These are phyloP conservation scores for Macroramphosus scolopax DNA, from an alignment of 2,797 vertebrate genomes.

Conservation along the genomic window DNA sequence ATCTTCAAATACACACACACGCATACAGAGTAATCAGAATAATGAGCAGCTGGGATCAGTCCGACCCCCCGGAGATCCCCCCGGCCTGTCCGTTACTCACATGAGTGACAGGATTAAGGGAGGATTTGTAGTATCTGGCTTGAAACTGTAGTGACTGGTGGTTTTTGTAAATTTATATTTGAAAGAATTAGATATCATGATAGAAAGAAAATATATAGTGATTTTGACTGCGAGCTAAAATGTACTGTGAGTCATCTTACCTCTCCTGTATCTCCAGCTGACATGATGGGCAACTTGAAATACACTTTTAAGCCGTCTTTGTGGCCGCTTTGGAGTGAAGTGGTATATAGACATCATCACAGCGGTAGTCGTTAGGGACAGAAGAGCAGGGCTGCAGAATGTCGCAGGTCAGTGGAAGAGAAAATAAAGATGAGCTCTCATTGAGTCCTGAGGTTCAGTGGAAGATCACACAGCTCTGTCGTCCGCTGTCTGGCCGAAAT, in stretches of 20 bases:
- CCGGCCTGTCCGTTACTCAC: conserved; percentile 40
- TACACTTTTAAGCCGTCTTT: too few relatives aligned
- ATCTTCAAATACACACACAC: not conserved
- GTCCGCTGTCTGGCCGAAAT: conserved; percentile 48
- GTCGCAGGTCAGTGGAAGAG: conserved; percentile 33
- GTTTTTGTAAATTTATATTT: too few relatives aligned
- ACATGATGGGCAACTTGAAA: not conserved
- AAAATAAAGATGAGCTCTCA: conserved; percentile 39
- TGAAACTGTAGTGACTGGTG: conserved; percentile 37
- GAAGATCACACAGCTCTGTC: conserved; percentile 53
- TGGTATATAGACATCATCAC: too few relatives aligned
- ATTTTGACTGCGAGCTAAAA: not conserved
- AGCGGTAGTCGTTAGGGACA: conserved; percentile 31
- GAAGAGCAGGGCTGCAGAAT: conserved; percentile 12
- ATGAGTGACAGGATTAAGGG: conserved; percentile 55
- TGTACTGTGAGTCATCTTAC: not conserved
- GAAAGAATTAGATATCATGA: not conserved
- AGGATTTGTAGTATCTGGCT: conserved; percentile 48
- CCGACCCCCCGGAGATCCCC: conserved; percentile 42
- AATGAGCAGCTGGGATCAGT: conserved; percentile 48
- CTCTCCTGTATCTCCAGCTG: not conserved
- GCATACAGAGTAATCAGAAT: conserved; percentile 43
- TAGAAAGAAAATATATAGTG: not conserved
- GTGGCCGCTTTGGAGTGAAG: too few relatives aligned
- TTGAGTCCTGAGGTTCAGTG: conserved; percentile 45